Evolutionary conservation across 2,113 vertebrate species (phyloP), one percentile per base, ranked within the genome.

Genomic region (Caranx ignobilis): DNA sequence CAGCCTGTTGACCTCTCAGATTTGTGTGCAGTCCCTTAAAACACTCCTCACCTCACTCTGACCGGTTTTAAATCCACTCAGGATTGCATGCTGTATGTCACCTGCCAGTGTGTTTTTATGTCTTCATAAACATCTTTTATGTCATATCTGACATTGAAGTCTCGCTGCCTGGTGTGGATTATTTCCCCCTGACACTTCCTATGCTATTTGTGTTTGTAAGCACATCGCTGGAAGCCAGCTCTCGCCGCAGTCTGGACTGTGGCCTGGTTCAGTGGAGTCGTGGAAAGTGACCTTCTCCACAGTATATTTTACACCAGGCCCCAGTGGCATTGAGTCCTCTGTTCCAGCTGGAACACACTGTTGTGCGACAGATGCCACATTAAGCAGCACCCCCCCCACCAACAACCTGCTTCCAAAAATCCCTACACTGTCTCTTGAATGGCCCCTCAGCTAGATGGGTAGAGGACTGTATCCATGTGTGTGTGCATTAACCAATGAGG

Each of bases 301-400:
- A 56, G 79, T 86, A 75, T 90, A 75, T 85, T 90, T 86, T 82
- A 84, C 82, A 84, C 64, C 63, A 50, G 71, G 63, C 76, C 84
- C 77, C 56, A 34, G 88, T 64, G 92, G 84, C 82, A 70, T 59
- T 19, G 19, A 59, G 82, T 68, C 66, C 80, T 84, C 77, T 18
- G 66, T 82, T 94, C 88, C 81, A 80, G 88, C 90, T 91, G 92
- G 89, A 92, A 81, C 88, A 56, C 39, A 45, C 72, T 57, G 75
- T 82, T 86, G 78, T 77, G 78, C 85, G 81, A 90, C 92, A 92
- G 89, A 90, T 93, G 91, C 84, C 91, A 84, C 90, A 89, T 90
- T 89, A 88, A 87, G 73, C 85, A 67, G 70, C 79, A 6, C 78
- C 64, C 43, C 41, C 47, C 39, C 73, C 31, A 31, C 80, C 82